Base-by-base conservation (phyloP, 2,888 invertebrate species). In the Parapristionchus giblindavisi region DNA sequence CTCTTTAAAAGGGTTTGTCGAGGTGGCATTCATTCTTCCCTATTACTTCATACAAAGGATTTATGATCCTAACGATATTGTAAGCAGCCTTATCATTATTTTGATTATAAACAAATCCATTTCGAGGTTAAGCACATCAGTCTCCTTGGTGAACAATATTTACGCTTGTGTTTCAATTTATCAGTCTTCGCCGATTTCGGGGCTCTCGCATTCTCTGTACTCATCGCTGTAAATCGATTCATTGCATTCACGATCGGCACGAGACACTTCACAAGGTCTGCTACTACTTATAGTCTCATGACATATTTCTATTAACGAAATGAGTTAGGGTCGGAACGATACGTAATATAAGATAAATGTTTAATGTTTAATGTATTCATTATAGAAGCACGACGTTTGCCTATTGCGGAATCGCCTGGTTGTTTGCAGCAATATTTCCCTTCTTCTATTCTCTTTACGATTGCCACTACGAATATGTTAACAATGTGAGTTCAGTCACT, bases 21-120 rank as follows among this genome's bases (percentile, higher is more conserved):
- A 65, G 27, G 21, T 65, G 2, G 40, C 36, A 27, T 65, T 65
- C 43, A 17, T 65, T 24, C 2, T 65, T 43, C 63, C 63, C 17
- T 65, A 65, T 43, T 65, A 65, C 17, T 29, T 43, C 8, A 65
- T 65, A 17, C 4, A 27, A 6, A 43, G n/a, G n/a, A n/a, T n/a
- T n/a, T n/a, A n/a, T n/a, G n/a, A n/a, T n/a, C n/a, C n/a, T n/a
- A n/a, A n/a, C n/a, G n/a, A n/a, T n/a, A n/a, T n/a, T n/a, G n/a
- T n/a, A n/a, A n/a, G n/a, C n/a, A n/a, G n/a, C n/a, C n/a, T n/a
- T n/a, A n/a, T n/a, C n/a, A n/a, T n/a, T n/a, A n/a, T n/a, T n/a
- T n/a, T n/a, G n/a, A n/a, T n/a, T n/a, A n/a, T n/a, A n/a, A n/a
- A n/a, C n/a, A n/a, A n/a, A n/a, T n/a, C n/a, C n/a, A n/a, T n/a